These are phyloP conservation scores for Silurus aristotelis DNA, from an alignment of 2,797 vertebrate species.

Conservation along the genomic window DNA sequence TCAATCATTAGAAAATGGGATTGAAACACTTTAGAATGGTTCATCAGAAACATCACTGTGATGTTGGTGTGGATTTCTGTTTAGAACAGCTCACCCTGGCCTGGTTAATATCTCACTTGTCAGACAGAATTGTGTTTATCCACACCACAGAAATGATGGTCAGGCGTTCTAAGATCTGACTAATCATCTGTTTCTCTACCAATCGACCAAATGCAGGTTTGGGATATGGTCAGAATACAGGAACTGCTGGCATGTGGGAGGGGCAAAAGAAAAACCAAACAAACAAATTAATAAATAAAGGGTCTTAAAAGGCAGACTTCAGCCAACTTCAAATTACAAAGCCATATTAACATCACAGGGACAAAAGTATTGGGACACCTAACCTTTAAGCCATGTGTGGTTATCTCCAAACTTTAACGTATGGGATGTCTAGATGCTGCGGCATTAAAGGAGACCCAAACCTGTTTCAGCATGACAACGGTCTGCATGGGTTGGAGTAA, in stretches of 20 bases:
- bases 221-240: neutral
- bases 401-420: too few species aligned
- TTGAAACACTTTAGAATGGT: neutral
- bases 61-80: neutral
- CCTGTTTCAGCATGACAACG: too few species aligned
- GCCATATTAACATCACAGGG: too few species aligned
- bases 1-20: neutral
- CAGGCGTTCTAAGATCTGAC: neutral
- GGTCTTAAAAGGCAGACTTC: too few species aligned
- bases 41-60: neutral
- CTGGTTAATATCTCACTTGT: neutral
- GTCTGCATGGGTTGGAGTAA: too few species aligned
- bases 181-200: neutral
- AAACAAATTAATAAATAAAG: too few species aligned
- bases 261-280: too few species aligned
- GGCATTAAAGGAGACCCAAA: too few species aligned
- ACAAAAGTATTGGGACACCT: too few species aligned
- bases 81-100: neutral
- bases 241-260: neutral
- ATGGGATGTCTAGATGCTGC: too few species aligned
- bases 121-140: neutral
- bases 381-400: too few species aligned
- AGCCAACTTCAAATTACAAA: too few species aligned
- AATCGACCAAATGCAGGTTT: neutral
- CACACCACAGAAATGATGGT: neutral